Evolutionary conservation across 2,113 vertebrate genomes (phyloP).

Genomic region (Connochaetes taurinus): DNA sequence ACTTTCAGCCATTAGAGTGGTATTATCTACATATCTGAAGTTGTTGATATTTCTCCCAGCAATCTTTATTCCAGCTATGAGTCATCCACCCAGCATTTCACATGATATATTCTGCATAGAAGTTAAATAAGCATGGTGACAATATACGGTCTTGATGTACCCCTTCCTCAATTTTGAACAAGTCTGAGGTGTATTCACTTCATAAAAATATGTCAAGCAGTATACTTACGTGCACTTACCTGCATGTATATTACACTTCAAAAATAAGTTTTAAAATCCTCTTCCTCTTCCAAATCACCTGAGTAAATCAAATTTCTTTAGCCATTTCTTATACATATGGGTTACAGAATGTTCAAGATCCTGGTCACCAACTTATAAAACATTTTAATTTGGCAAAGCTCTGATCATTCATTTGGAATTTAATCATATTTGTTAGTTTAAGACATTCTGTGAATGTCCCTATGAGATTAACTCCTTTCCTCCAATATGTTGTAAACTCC

Average conservation of each 20-base stretch:
- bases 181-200: not conserved
- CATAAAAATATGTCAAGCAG: not conserved
- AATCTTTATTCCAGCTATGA: not conserved
- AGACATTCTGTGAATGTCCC: not conserved
- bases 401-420: not conserved
- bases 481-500: not conserved
- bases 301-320: not conserved
- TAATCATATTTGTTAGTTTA: not conserved
- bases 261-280: not conserved
- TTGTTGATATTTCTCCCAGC: not conserved
- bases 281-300: not conserved
- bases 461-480: not conserved
- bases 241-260: not conserved
- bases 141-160: not conserved
- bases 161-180: not conserved
- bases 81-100: not conserved
- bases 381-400: not conserved
- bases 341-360: not conserved
- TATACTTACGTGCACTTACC: not conserved
- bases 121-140: not conserved
- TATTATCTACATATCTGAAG: not conserved
- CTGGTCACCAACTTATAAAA: not conserved
- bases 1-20: not conserved
- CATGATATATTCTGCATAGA: not conserved
- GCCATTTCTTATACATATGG: not conserved